Conservation (phyloP, 2,888 invertebrate species). For the Hartigia nigra region DNA sequence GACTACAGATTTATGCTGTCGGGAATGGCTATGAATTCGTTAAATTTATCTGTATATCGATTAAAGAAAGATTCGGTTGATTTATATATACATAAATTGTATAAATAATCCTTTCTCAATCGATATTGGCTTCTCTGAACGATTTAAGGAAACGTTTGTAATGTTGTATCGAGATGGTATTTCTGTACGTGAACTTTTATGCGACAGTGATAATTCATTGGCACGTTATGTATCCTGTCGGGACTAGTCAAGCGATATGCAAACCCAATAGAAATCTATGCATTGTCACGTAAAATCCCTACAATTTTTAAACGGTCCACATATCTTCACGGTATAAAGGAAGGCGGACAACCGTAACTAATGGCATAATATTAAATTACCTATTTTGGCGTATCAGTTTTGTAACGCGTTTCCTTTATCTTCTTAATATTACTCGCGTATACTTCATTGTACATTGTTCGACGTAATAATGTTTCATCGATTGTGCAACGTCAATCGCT, state of each 20-base stretch:
- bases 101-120: not conserved
- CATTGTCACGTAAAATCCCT: not conserved
- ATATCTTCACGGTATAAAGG: not conserved
- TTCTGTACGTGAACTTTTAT: slow-evolving; percentile 8
- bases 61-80: not conserved
- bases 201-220: slow-evolving; percentile 2
- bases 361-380: not conserved
- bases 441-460: not conserved
- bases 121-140: not conserved
- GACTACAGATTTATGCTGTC: slow-evolving; percentile 2
- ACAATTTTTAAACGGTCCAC: not conserved
- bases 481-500: not conserved
- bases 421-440: not conserved
- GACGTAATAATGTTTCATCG: not conserved
- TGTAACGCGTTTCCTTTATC: not conserved
- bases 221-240: slow-evolving; percentile 1
- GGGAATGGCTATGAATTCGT: not conserved
- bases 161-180: slow-evolving; percentile 13
- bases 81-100: not conserved
- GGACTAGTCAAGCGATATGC: not conserved
- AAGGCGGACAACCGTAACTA: not conserved
- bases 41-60: not conserved
- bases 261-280: not conserved
- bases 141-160: not conserved
- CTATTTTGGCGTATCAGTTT: not conserved